Conservation (phyloP, 1,140 invertebrate species). For the Bemisia tabaci region DNA sequence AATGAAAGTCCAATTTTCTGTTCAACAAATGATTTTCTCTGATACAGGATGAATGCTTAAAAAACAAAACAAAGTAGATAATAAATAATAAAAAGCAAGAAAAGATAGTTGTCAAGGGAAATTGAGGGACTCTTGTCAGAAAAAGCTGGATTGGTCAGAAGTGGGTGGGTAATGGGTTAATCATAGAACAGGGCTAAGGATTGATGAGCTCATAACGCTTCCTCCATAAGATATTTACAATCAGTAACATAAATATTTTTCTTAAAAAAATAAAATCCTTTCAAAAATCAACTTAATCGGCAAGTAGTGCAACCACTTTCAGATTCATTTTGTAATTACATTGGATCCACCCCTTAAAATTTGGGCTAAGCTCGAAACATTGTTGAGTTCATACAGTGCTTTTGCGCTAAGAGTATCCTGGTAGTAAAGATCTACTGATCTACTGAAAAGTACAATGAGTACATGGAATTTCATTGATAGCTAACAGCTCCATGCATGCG, state of each 20-base stretch:
- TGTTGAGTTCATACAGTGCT: neutral
- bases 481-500: no score
- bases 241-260: neutral
- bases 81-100: neutral
- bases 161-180: neutral
- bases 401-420: neutral
- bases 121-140: neutral
- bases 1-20: no score
- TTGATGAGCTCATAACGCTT: neutral
- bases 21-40: no score
- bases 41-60: neutral
- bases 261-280: neutral
- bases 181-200: neutral
- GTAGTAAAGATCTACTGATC: neutral
- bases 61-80: neutral
- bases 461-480: neutral
- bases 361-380: no score
- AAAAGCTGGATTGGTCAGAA: neutral
- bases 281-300: neutral
- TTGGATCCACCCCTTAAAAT: neutral
- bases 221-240: neutral
- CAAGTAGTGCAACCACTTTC: neutral
- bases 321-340: neutral
- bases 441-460: neutral
- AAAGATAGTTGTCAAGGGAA: neutral